Evolutionary conservation across 2,888 invertebrate species (phyloP).

Genomic region (Spisula subtruncata): DNA sequence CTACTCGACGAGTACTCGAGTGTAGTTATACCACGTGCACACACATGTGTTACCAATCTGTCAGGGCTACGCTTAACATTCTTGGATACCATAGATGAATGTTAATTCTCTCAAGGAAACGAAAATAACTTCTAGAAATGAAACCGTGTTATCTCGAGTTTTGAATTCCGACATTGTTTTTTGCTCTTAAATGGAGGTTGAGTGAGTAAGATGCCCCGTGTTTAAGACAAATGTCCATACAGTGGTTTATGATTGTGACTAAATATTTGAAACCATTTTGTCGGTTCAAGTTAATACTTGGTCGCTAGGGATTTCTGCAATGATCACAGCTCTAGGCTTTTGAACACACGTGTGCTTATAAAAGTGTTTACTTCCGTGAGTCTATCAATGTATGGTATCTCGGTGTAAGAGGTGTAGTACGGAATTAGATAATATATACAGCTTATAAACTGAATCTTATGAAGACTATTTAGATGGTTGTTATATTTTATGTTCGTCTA

Average conservation of each 20-base stretch:
- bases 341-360: no score
- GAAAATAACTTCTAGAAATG: not conserved
- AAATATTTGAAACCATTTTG: no score
- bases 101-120: slow-evolving; percentile 4
- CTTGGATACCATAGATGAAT: slow-evolving; percentile 14
- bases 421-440: no score
- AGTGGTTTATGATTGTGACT: not conserved
- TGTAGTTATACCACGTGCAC: not conserved
- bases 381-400: no score
- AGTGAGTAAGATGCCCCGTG: not conserved
- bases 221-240: not conserved
- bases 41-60: slow-evolving; percentile 14
- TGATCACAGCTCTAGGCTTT: no score
- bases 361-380: no score
- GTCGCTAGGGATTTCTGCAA: no score
- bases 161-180: not conserved
- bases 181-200: not conserved
- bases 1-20: not conserved
- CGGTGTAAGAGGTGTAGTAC: no score
- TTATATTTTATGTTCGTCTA: not conserved
- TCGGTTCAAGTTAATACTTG: no score
- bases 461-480: no score
- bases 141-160: not conserved
- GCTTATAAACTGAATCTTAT: no score
- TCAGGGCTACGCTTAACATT: slow-evolving; percentile 19